A percentile compares a stretch with the other conserved stretches of the same genome.
These are phyloP conservation scores for Limenitis arthemis DNA, from an alignment of 2,888 invertebrate genomes.

Conservation along the genomic window DNA sequence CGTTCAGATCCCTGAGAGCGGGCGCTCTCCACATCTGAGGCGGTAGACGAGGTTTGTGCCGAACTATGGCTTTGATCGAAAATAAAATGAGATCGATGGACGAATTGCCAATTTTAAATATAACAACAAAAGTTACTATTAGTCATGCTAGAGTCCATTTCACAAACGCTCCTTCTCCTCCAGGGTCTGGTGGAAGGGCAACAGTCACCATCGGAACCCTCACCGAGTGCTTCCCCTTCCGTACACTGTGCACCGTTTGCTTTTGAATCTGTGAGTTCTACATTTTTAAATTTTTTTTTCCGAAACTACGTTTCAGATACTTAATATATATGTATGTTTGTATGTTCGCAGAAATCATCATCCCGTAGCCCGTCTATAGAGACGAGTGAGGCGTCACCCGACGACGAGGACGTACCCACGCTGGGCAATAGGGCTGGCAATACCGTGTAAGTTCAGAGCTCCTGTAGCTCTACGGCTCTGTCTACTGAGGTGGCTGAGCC, in stretches of 20 bases:
- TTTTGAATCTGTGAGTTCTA: constrained; percentile 28
- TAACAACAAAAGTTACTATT: no score
- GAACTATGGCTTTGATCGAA: background rate
- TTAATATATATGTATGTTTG: background rate
- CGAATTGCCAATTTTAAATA: no score
- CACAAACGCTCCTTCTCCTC: background rate
- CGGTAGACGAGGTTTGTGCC: constrained; percentile 29
- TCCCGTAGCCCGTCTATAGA: constrained; percentile 55
- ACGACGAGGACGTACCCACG: constrained; percentile 34
- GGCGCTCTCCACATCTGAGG: no score
- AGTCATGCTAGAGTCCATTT: no score
- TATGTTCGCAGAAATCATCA: constrained; percentile 36
- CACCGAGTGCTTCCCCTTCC: constrained; percentile 42
- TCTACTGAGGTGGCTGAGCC: no score
- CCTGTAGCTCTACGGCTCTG: no score
- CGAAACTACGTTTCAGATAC: background rate
- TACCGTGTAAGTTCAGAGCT: constrained; percentile 44
- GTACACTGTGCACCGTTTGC: constrained; percentile 30
- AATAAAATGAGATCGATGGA: no score
- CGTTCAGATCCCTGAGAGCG: no score
- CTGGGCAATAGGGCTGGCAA: constrained; percentile 46
- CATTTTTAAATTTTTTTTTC: background rate
- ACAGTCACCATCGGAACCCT: constrained; percentile 35
- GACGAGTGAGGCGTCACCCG: constrained; percentile 33
- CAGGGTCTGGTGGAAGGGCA: constrained; percentile 7